These are phyloP conservation scores for Tetrax tetrax DNA, from an alignment of 2,113 vertebrate genomes.

Conservation along the genomic window DNA sequence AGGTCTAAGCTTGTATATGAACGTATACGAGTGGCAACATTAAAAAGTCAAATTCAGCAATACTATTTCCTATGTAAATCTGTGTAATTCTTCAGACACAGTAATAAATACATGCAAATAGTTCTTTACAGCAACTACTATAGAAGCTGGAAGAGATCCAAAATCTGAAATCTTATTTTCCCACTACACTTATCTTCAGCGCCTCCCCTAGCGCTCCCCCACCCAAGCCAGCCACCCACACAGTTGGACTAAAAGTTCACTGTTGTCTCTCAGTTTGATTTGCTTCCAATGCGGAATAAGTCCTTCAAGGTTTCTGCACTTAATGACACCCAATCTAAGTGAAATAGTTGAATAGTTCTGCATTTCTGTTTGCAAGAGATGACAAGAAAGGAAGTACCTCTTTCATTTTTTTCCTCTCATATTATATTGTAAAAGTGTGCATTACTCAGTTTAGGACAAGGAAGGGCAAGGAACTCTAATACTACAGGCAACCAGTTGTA, in stretches of 20 bases:
- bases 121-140: background rate
- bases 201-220: rapidly evolving
- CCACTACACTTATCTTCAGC: background rate
- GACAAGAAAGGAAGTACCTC: background rate
- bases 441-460: background rate
- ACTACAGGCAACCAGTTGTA: background rate
- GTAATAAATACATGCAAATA: background rate
- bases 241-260: background rate
- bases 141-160: background rate
- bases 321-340: background rate
- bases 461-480: background rate
- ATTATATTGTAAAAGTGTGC: background rate
- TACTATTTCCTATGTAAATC: background rate
- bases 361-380: background rate
- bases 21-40: background rate
- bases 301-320: background rate
- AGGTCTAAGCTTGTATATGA: background rate
- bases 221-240: background rate
- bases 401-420: background rate
- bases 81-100: background rate
- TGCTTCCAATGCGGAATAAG: background rate
- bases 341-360: background rate
- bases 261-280: background rate
- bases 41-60: background rate
- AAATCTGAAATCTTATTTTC: background rate